Evolutionary conservation across 2,888 invertebrate genomes (phyloP), one percentile per base, ranked within the genome.

Genomic region (Lycophotia porphyrea): DNA sequence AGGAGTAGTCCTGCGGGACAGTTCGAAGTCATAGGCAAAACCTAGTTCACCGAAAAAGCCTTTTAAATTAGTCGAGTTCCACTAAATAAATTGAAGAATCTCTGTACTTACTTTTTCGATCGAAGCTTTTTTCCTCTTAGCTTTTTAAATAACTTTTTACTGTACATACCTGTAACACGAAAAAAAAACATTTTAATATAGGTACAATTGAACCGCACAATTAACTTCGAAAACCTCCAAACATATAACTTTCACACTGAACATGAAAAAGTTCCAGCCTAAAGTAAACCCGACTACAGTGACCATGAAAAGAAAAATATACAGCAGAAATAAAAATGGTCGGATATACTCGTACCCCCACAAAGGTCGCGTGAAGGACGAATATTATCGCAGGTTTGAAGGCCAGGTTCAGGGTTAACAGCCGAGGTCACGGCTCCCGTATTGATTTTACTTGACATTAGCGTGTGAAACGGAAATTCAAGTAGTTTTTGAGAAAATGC

Each of bases 161-260:
- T 42, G 52, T 27, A 78, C 81, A 70, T 89, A 89, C 89, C 90
- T 89, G 87, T n/a, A 89, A 89, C 80, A 87, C n/a, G 82, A 58
- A 65, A 79, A 15, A 77, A 71, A 75, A 65, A 76, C n/a, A 47
- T 34, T 34, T 74, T 27, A 74, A 7, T 42, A 42, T 3, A 39
- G 39, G 5, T 39, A 13, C 42, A 42, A 2, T 42, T 42, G 42
- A 42, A 42, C 42, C 8, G 39, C 39, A 39, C 18, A 47, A 21
- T 47, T 7, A 58, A 60, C 21, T 36, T 27, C 8, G 4, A 31
- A 1, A 63, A n/a, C 4, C 4, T 39, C 13, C 8, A 49, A 52
- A 47, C 2, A 60, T 3, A 47, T 11, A 44, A 42, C n/a, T 55
- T 55, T 47, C 27, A 21, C 18, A 15, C 11, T 34, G 64, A 64